These are phyloP conservation scores for Melanotaenia nigrans DNA, from an alignment of 2,797 vertebrate species.

Conservation along the genomic window DNA sequence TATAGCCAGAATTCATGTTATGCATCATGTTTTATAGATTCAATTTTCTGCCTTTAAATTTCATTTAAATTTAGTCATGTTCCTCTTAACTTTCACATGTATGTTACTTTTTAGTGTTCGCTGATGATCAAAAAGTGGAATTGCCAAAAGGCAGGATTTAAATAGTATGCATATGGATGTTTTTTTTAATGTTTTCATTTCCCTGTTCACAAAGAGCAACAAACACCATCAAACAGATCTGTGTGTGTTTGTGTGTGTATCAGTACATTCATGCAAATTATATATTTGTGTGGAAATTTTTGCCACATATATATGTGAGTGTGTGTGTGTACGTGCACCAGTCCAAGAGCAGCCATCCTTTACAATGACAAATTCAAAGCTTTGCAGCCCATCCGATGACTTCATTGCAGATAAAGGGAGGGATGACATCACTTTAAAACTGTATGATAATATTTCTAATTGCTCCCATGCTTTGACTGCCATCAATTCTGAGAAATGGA, in stretches of 20 bases:
- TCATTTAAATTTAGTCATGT: constrained; percentile 28
- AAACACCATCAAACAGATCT: constrained; percentile 41
- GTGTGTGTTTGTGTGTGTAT: background rate
- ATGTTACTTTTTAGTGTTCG: constrained; percentile 32
- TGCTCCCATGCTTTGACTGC: constrained; percentile 73
- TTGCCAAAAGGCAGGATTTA: constrained; percentile 39
- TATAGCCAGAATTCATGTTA: background rate
- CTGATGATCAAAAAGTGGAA: constrained; percentile 39
- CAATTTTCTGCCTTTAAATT: constrained; percentile 26
- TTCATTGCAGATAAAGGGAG: constrained; percentile 66
- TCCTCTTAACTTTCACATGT: constrained; percentile 31
- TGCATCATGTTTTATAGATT: constrained; percentile 17
- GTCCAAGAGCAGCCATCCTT: constrained; percentile 13
- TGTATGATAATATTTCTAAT: constrained; percentile 79
- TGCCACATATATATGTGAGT: background rate
- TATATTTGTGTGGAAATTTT: constrained; percentile 13
- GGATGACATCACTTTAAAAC: constrained; percentile 72
- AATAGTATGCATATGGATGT: constrained; percentile 67
- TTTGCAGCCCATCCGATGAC: constrained; percentile 61
- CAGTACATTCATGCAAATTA: constrained; percentile 24
- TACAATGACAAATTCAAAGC: constrained; percentile 59
- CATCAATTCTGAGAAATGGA: constrained; percentile 37
- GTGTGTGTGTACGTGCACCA: background rate
- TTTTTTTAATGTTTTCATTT: constrained; percentile 65
- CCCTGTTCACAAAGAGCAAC: constrained; percentile 51